These are phyloP conservation scores for Hemibagrus guttatus DNA, from an alignment of 2,797 vertebrate species.

Conservation along the genomic window DNA sequence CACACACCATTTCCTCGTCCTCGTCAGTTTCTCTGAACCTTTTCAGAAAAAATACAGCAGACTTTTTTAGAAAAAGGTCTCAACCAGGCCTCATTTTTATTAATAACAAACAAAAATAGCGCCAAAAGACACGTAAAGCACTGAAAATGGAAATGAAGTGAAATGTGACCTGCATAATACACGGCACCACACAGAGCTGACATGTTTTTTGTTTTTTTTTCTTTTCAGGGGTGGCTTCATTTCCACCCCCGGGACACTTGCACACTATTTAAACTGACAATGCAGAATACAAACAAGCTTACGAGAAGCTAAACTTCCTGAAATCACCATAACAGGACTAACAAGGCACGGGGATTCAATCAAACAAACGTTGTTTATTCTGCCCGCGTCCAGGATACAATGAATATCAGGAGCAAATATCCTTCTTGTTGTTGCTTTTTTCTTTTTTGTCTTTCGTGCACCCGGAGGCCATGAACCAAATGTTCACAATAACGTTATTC, in stretches of 20 bases:
- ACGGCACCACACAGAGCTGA: slow-evolving; percentile 13
- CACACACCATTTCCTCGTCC: background rate
- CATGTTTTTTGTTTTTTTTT: too few relatives aligned
- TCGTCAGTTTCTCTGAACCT: too few relatives aligned
- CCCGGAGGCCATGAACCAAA: too few relatives aligned
- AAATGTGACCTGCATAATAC: slow-evolving; percentile 40
- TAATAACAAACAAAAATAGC: background rate
- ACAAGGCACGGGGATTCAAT: slow-evolving; percentile 6
- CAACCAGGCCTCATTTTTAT: background rate
- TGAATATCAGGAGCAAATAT: background rate
- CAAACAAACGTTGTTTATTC: slow-evolving; percentile 25
- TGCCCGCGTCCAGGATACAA: background rate
- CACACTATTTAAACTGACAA: slow-evolving; percentile 6
- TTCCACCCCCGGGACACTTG: slow-evolving; percentile 18
- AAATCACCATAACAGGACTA: slow-evolving; percentile 17
- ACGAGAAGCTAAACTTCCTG: slow-evolving; percentile 1
- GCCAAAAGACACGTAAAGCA: background rate
- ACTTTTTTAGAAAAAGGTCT: background rate
- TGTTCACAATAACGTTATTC: slow-evolving; percentile 15
- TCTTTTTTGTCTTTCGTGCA: background rate
- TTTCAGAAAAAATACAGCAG: background rate
- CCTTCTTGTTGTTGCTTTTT: background rate
- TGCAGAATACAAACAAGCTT: slow-evolving; percentile 22
- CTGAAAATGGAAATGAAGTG: slow-evolving; percentile 48
- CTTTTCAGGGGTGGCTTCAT: slow-evolving; percentile 13